Evolutionary conservation across 2,113 vertebrate genomes (phyloP).

Genomic region (Nesoenas mayeri): DNA sequence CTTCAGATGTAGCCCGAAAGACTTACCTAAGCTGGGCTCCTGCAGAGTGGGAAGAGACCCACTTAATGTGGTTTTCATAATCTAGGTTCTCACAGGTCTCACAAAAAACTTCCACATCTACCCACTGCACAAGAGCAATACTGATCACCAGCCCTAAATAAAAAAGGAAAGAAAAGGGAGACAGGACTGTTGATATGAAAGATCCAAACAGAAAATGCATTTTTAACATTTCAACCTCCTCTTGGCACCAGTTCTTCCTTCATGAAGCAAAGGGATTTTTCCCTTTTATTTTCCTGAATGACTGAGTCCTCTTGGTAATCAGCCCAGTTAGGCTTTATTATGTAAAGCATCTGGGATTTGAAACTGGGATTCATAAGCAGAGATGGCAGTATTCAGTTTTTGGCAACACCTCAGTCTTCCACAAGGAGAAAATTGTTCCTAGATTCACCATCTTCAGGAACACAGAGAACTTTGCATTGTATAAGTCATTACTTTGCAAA

Average conservation of each 20-base stretch:
- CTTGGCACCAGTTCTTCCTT: slow-evolving; percentile 14
- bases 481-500: background rate
- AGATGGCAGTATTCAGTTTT: slow-evolving; percentile 59
- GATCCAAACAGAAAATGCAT: slow-evolving; percentile 57
- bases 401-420: slow-evolving; percentile 53
- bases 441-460: slow-evolving; percentile 32
- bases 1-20: background rate
- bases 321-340: slow-evolving; percentile 69
- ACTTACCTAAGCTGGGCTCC: slow-evolving; percentile 41
- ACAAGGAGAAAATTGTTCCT: slow-evolving; percentile 59
- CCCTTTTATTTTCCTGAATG: slow-evolving; percentile 66
- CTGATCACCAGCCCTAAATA: background rate
- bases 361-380: slow-evolving; percentile 71
- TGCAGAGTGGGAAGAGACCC: background rate
- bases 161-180: background rate
- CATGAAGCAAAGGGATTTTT: slow-evolving; percentile 46
- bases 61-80: background rate
- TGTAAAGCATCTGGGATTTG: slow-evolving; percentile 68
- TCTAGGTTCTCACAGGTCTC: background rate
- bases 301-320: slow-evolving; percentile 60
- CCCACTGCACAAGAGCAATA: background rate
- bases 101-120: background rate
- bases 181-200: slow-evolving; percentile 28
- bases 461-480: slow-evolving; percentile 3
- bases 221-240: slow-evolving; percentile 58